Base-by-base conservation (phyloP, 1,140 invertebrate genomes). In the Pomacea maculata region DNA sequence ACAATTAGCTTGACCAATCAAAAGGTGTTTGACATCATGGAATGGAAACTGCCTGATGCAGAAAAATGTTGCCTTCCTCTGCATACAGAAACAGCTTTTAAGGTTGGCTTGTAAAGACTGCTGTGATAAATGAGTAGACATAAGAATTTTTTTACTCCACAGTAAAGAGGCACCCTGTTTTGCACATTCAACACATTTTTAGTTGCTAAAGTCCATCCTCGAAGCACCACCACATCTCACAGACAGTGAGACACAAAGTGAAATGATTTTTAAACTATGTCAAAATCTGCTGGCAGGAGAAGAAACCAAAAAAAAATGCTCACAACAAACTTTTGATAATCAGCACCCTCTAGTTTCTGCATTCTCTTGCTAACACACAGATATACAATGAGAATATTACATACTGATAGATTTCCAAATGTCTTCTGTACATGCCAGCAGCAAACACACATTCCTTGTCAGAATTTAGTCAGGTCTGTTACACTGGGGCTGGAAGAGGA, bases 381-480 rank as follows among this genome's bases (percentile, higher is more conserved):
- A 52, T 17, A 54, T n/a, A 75, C 29, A n/a, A 45, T 45, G n/a
- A 21, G 52, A 75, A n/a, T 75, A n/a, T 75, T 29, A 54, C 34
- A 14, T 75, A n/a, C 52, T 52, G n/a, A n/a, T 21, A 54, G 73
- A 57, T 55, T 52, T 55, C 25, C 52, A 75, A 29, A 52, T 19
- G 21, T 61, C 45, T 25, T 55, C 17, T 55, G 17, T 75, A 10
- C 57, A 52, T 17, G 25, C 7, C 74, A 17, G 25, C 73, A 75
- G 34, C 15, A 9, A 52, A 57, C 25, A n/a, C 7, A 29, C 19
- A 29, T 29, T 45, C n/a, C 57, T 29, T 19, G 10, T 82, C 72
- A 82, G 34, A 82, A 79, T 70, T 73, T 75, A n/a, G 75, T 78
- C 29, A 79, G 57, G 64, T 82, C 80, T 55, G 77, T 82, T n/a